Base-by-base conservation (phyloP, 1,140 invertebrate genomes). In the Triops longicaudatus region DNA sequence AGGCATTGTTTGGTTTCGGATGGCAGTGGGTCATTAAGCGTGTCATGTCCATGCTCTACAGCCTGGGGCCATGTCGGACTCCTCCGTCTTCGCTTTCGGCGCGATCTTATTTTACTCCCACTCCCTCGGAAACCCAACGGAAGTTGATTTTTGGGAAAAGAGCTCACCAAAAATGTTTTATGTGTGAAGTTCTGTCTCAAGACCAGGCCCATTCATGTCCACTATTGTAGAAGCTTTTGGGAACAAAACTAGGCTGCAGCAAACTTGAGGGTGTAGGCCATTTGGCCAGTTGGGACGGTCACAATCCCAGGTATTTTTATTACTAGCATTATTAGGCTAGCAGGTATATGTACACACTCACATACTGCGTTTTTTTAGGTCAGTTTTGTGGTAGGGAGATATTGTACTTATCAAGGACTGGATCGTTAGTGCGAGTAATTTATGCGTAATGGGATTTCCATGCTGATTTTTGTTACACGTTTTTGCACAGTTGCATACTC, bases 21-120 rank as follows among this genome's bases (percentile, higher is more conserved):
- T 63, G 50, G 50, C 7, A 63, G 50, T 63, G 50, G 50, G 50
- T 63, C 50, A 63, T 63, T 63, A 63, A 63, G n/a, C n/a, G n/a
- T 63, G 50, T 63, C 50, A 63, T 63, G 50, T 63, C 50, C 50
- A 63, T 63, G 50, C 50, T 63, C 50, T 63, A 63, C 50, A 63
- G 50, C 50, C 50, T n/a, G 50, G n/a, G 50, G 50, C n/a, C 31
- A 37, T 37, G 31, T 37, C 31, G 31, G 31, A 37, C 31, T 37
- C 31, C 31, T 37, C 31, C 31, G 31, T 37, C 31, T 37, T 37
- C 31, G 50, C 50, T 22, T 9, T 63, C 50, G 50, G 50, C 14
- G 14, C 1, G 50, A 6, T 63, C 14, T 63, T 17, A 22, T 63
- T 63, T 37, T 17, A 63, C 50, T 63, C n/a, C 50, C 50, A 22